Percentiles rank a stretch among this genome's conserved stretches.
Conservation (phyloP, 1,140 invertebrate species). For the Drosophila suzukii region DNA sequence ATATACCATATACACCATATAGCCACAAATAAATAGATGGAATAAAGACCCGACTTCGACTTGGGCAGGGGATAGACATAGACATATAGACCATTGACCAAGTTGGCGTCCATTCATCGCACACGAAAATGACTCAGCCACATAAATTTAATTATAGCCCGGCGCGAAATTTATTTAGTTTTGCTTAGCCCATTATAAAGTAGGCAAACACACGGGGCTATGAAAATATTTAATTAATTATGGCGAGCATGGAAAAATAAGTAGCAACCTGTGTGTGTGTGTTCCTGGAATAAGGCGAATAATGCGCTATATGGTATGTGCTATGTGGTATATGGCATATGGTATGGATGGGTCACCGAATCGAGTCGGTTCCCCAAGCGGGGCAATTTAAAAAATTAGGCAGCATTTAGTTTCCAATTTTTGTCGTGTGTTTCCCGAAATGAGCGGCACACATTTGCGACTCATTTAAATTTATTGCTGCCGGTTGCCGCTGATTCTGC, state of each 20-base stretch:
- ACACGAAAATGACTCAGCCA: constrained; percentile 68
- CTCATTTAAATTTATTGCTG: constrained; percentile 72
- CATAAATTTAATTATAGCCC: constrained; percentile 80
- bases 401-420: constrained; percentile 68
- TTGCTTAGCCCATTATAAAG: constrained; percentile 71
- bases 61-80: too few species aligned
- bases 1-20: constrained; percentile 9
- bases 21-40: constrained; percentile 20
- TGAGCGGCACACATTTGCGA: constrained; percentile 65
- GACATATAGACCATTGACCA: constrained; percentile 64
- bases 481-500: constrained; percentile 19
- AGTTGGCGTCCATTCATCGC: constrained; percentile 62
- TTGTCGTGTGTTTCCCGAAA: constrained; percentile 51
- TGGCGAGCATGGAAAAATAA: constrained; percentile 41
- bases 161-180: constrained; percentile 78
- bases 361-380: constrained; percentile 34
- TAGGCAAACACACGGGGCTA: constrained; percentile 41
- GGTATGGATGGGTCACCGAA: constrained; percentile 28
- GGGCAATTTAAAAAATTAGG: constrained; percentile 62
- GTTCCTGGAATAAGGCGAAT: constrained; percentile 61
- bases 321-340: background rate
- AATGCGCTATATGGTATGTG: constrained; percentile 9
- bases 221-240: constrained; percentile 79
- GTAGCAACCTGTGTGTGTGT: constrained; percentile 40
- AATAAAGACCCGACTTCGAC: constrained; percentile 36